These are phyloP conservation scores for Brachyopa scutellaris DNA, from an alignment of 2,888 invertebrate species.

Conservation along the genomic window DNA sequence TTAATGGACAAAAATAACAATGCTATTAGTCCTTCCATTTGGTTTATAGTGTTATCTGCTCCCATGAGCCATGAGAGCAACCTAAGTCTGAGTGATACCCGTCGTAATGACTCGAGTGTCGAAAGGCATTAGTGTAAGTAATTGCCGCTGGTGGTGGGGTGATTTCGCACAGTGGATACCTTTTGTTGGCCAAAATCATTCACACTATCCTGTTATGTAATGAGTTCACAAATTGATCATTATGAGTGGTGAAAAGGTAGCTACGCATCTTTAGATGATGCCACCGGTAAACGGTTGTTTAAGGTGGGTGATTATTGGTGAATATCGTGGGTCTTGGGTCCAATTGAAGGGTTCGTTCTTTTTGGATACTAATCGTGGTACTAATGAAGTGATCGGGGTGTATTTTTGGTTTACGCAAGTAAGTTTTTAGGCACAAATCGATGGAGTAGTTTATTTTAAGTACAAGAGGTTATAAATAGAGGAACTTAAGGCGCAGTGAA, in stretches of 20 bases:
- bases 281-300: slow-evolving; percentile 29
- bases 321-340: slow-evolving; percentile 1
- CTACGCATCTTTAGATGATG: too few species aligned
- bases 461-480: too few species aligned
- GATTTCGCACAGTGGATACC: slow-evolving; percentile 1
- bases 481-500: too few species aligned
- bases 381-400: slow-evolving; percentile 30
- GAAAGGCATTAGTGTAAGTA: slow-evolving; percentile 53
- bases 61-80: slow-evolving; percentile 25
- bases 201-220: slow-evolving; percentile 28
- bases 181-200: slow-evolving; percentile 23
- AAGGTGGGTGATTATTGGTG: slow-evolving; percentile 39
- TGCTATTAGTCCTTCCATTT: slow-evolving; percentile 64
- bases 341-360: slow-evolving; percentile 11
- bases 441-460: too few species aligned
- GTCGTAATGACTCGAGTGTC: slow-evolving; percentile 9
- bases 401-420: too few species aligned
- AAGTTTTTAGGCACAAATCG: too few species aligned
- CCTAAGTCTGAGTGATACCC: slow-evolving; percentile 21
- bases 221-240: slow-evolving; percentile 67
- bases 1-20: slow-evolving; percentile 61
- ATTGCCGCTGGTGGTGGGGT: slow-evolving; percentile 25
- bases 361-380: slow-evolving; percentile 26
- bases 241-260: slow-evolving; percentile 22
- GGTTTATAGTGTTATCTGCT: slow-evolving; percentile 45